Conservation (phyloP, 2,888 invertebrate genomes). For the Mesodorylaimus sp. region DNA sequence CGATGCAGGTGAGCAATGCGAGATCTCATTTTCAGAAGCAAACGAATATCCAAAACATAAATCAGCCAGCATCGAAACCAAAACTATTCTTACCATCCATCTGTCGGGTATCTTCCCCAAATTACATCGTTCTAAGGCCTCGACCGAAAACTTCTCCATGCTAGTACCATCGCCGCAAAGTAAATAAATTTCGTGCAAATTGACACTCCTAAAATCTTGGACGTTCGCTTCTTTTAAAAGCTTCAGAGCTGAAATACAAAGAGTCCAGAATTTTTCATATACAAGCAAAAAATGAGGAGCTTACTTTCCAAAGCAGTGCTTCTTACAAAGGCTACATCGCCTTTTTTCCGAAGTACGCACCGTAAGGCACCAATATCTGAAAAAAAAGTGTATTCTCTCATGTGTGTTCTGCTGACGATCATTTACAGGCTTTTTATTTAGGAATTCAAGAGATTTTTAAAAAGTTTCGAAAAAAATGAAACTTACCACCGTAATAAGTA, state of each 20-base stretch:
- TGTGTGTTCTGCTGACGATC: too few relatives aligned
- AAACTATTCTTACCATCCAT: constrained; percentile 10
- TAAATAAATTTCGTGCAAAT: not conserved
- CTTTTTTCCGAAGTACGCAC: constrained; percentile 1
- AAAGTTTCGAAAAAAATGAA: too few relatives aligned
- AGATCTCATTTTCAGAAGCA: too few relatives aligned
- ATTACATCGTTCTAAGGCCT: not conserved
- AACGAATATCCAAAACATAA: too few relatives aligned
- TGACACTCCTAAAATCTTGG: constrained; percentile 4
- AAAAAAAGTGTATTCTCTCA: too few relatives aligned
- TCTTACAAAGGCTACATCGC: constrained; percentile 4
- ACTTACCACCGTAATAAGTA: constrained; percentile 7
- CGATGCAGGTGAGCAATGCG: too few relatives aligned
- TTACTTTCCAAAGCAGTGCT: constrained; percentile 5
- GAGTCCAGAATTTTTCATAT: not conserved
- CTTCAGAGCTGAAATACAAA: not conserved
- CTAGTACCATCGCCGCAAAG: constrained; percentile 5
- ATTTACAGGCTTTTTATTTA: too few relatives aligned
- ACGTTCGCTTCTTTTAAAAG: not conserved
- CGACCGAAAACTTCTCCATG: not conserved
- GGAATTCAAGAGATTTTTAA: too few relatives aligned
- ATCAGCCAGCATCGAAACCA: too few relatives aligned
- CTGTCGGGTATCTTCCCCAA: constrained; percentile 3
- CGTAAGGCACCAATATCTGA: constrained; percentile 9
- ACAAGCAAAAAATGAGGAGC: too few relatives aligned